These are phyloP conservation scores for Vimba vimba DNA, from an alignment of 2,113 vertebrate genomes.

Conservation along the genomic window DNA sequence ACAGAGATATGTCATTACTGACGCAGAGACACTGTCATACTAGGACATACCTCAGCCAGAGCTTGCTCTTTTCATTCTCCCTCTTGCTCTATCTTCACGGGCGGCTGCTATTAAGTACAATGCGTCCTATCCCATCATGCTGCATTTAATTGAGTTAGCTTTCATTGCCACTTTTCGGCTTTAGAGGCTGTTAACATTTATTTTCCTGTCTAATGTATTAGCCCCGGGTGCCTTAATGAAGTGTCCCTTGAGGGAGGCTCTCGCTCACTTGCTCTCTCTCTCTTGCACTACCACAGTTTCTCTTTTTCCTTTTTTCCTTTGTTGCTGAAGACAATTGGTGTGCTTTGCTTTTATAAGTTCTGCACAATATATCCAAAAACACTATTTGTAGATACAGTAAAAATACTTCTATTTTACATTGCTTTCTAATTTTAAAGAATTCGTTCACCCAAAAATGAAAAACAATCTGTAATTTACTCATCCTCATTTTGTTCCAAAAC, in stretches of 20 bases:
- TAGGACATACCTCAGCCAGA: neutral
- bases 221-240: slow-evolving; percentile 43
- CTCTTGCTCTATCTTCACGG: slow-evolving; percentile 20
- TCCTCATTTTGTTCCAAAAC: too few species aligned
- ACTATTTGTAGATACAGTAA: neutral
- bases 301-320: neutral
- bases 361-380: neutral
- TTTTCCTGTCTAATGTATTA: slow-evolving; percentile 51
- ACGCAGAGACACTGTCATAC: neutral
- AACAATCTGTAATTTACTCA: too few species aligned
- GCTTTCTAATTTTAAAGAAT: too few species aligned
- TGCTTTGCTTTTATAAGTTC: neutral
- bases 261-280: neutral
- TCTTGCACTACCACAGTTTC: too few species aligned
- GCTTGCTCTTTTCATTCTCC: slow-evolving; percentile 2
- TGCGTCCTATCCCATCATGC: slow-evolving; percentile 29
- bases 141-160: slow-evolving; percentile 46
- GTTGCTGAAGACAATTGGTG: neutral
- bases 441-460: too few species aligned
- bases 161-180: slow-evolving; percentile 34
- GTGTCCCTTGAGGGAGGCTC: slow-evolving; percentile 10
- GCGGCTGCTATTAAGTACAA: slow-evolving; percentile 36
- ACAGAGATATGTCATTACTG: neutral
- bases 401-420: too few species aligned
- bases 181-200: slow-evolving; percentile 49